Percentiles rank a stretch among this genome's conserved stretches.
Evolutionary conservation across 1,140 invertebrate genomes (phyloP).

Genomic region (Nymphalis io): DNA sequence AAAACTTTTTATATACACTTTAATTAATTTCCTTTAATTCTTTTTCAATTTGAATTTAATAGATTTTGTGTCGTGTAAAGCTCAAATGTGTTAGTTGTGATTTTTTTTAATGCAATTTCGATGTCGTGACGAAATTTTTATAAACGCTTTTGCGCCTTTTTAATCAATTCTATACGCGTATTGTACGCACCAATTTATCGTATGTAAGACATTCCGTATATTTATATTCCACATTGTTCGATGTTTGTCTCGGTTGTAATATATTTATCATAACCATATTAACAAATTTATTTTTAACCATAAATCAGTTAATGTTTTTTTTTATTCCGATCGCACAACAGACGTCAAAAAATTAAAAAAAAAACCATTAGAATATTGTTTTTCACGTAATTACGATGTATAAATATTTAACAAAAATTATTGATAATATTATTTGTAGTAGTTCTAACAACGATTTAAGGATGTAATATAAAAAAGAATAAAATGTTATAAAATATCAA

Average conservation of each 20-base stretch:
- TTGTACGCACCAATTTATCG: slow-evolving; percentile 38
- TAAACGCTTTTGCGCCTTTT: slow-evolving; percentile 77
- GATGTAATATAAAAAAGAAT: too few species aligned
- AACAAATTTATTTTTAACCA: too few species aligned
- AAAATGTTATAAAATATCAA: too few species aligned
- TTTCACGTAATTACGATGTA: too few species aligned
- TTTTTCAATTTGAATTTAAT: slow-evolving; percentile 26
- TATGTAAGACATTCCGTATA: slow-evolving; percentile 23
- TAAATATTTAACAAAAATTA: too few species aligned
- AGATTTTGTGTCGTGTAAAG: slow-evolving; percentile 58
- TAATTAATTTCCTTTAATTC: slow-evolving; percentile 6
- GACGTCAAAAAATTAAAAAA: too few species aligned
- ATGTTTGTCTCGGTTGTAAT: slow-evolving; percentile 14
- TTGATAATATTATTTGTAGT: too few species aligned
- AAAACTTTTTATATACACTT: slow-evolving; percentile 18
- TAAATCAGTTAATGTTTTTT: too few species aligned
- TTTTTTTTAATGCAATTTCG: slow-evolving; percentile 67
- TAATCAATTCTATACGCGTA: slow-evolving; percentile 45
- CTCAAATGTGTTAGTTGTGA: slow-evolving; percentile 66
- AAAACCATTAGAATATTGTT: too few species aligned
- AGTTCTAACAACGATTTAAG: too few species aligned
- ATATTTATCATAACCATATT: background rate
- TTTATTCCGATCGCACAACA: too few species aligned
- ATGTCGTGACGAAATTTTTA: slow-evolving; percentile 70
- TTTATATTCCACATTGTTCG: background rate